These are phyloP conservation scores for Diabrotica balteata DNA, from an alignment of 2,888 invertebrate genomes.

Conservation along the genomic window DNA sequence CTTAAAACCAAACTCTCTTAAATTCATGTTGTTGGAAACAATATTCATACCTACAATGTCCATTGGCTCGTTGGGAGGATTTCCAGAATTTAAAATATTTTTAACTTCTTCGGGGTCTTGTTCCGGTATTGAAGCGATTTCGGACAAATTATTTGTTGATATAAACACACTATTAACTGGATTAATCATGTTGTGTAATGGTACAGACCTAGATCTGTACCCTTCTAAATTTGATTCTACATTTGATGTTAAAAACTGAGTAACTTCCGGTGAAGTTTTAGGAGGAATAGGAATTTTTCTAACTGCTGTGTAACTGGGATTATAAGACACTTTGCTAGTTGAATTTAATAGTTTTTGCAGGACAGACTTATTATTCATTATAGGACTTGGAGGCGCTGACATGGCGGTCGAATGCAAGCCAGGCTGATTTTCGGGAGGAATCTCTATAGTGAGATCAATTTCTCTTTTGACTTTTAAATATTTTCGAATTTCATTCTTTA, in stretches of 20 bases:
- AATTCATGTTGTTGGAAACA: slow-evolving; percentile 41
- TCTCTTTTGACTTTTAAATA: slow-evolving; percentile 52
- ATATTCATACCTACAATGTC: slow-evolving; percentile 47
- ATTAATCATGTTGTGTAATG: slow-evolving; percentile 54
- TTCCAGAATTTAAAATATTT: slow-evolving; percentile 71
- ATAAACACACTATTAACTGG: slow-evolving; percentile 25
- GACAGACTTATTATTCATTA: slow-evolving; percentile 47
- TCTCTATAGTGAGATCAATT: slow-evolving; percentile 50
- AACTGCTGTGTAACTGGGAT: slow-evolving; percentile 58
- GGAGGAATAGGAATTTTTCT: slow-evolving; percentile 29
- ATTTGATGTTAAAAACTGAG: slow-evolving; percentile 68
- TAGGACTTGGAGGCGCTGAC: slow-evolving; percentile 76
- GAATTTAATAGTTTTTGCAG: slow-evolving; percentile 63
- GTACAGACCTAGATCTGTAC: slow-evolving; percentile 80
- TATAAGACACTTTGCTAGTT: slow-evolving; percentile 62
- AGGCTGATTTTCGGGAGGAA: slow-evolving; percentile 39
- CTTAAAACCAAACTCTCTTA: slow-evolving; percentile 46
- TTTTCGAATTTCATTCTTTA: slow-evolving; percentile 40
- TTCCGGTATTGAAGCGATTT: slow-evolving; percentile 70
- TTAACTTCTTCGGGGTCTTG: slow-evolving; percentile 70
- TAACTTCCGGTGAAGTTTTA: slow-evolving; percentile 65
- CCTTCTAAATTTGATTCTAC: slow-evolving; percentile 53
- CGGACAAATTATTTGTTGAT: slow-evolving; percentile 67
- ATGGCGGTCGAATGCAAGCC: slow-evolving; percentile 63
- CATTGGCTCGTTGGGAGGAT: slow-evolving; percentile 57